Evolutionary conservation across 1,140 invertebrate genomes (phyloP), one percentile per base, ranked within the genome.

Genomic region (Rhyzopertha dominica): DNA sequence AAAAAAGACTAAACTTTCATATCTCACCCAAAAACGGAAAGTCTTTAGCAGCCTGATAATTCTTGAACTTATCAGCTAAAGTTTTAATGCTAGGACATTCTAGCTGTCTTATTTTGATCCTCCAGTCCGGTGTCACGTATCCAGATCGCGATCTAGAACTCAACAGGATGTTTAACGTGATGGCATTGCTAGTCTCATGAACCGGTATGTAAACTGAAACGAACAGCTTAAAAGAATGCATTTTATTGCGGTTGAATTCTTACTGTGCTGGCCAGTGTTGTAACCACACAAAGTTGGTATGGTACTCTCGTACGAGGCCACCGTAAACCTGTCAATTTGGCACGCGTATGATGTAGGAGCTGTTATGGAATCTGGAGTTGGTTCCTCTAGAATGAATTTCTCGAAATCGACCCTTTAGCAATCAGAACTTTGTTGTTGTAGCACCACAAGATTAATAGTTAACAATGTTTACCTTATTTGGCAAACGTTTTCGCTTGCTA

Each of bases 41-140:
- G 40, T 65, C 59, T 18, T 52, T 31, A 8, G 29, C 47, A 10
- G 43, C 8, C 12, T 45, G 22, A 28, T 18, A 37, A 30, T 22
- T 30, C 35, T 54, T 32, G 34, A 29, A 26, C 16, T 45, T 25
- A 23, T 19, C 29, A 51, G 36, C 30, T 53, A 28, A 37, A 51
- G 46, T 44, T 28, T 34, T 25, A 13, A 37, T 42, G 12, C 49
- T 23, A 13, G 62, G 71, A 62, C 74, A 80, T 56, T 81, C 77
- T 24, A 81, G 44, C 52, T 81, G 79, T 0, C 77, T 80, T 14
- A 80, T 70, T 53, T 77, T 76, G 43, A 81, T 70, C 51, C 74
- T 73, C 78, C 79, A 81, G 0, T 62, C 69, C 5, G 74, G 68
- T 2, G 47, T 37, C 12, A 30, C 9, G 4, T 37, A 12, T 10